These are phyloP conservation scores for Planiliza haematocheilus DNA, from an alignment of 2,113 vertebrate species.

Conservation along the genomic window DNA sequence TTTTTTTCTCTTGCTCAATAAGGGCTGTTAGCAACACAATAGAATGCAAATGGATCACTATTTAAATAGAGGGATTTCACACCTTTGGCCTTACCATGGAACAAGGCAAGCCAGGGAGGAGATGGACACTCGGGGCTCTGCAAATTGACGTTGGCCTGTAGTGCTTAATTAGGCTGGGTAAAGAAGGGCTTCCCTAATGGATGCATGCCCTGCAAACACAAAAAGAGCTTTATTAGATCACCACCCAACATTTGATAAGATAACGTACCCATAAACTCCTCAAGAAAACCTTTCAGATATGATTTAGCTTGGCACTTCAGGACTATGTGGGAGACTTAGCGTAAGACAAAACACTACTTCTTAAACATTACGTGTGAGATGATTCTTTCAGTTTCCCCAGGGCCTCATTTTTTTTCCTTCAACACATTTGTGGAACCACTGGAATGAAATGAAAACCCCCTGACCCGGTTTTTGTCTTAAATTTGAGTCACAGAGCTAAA, in stretches of 20 bases:
- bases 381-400: neutral
- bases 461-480: neutral
- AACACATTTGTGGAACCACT: slow-evolving; percentile 3
- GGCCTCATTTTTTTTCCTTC: neutral
- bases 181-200: slow-evolving; percentile 37
- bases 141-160: slow-evolving; percentile 54
- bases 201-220: slow-evolving; percentile 30
- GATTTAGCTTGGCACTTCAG: no score
- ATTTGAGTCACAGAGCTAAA: neutral
- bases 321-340: no score
- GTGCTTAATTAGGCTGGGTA: slow-evolving; percentile 51
- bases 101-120: slow-evolving; percentile 36
- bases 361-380: neutral
- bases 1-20: slow-evolving; percentile 26
- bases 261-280: slow-evolving; percentile 14
- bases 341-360: neutral
- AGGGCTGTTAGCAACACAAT: slow-evolving; percentile 73
- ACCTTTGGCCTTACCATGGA: slow-evolving; percentile 49
- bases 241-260: slow-evolving; percentile 16
- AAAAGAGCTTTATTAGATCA: slow-evolving; percentile 26
- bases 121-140: slow-evolving; percentile 39
- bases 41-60: slow-evolving; percentile 62
- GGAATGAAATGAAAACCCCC: neutral
- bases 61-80: slow-evolving; percentile 66
- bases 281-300: no score